These are phyloP conservation scores for Poecilobothrus nobilitatus DNA, from an alignment of 2,888 invertebrate genomes.

Conservation along the genomic window DNA sequence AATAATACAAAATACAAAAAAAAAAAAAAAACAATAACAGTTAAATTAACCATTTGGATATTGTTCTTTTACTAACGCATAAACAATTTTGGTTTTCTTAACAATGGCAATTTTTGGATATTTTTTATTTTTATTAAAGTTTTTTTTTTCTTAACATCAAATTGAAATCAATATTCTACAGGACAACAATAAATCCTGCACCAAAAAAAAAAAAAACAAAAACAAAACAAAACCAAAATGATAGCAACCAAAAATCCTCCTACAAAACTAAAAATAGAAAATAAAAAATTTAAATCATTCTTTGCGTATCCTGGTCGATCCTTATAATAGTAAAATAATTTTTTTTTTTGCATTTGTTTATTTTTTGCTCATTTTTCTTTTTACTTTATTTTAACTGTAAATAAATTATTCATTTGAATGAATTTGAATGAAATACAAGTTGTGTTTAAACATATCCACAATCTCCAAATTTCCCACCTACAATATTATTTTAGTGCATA, in stretches of 20 bases:
- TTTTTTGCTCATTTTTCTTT: not conserved
- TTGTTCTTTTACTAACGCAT: not conserved
- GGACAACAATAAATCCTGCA: not conserved
- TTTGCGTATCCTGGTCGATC: not conserved
- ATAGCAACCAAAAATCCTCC: no score
- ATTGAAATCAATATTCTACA: not conserved
- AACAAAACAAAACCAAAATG: not conserved
- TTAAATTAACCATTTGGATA: not conserved
- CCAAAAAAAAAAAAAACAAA: not conserved
- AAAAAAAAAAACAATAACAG: not conserved
- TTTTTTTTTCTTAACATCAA: not conserved
- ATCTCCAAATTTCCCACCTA: not conserved
- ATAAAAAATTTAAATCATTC: not conserved
- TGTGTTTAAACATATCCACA: not conserved
- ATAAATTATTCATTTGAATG: conserved; percentile 1
- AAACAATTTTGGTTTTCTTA: not conserved
- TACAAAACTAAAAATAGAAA: not conserved
- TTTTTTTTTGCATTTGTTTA: not conserved
- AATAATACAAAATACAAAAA: no score
- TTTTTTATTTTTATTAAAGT: not conserved
- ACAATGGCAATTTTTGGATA: not conserved
- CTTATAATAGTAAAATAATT: not conserved
- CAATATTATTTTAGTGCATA: not conserved
- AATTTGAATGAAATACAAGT: not conserved
- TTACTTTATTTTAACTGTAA: not conserved